These are phyloP conservation scores for Oreochromis aureus DNA, from an alignment of 2,113 vertebrate species.

Conservation along the genomic window DNA sequence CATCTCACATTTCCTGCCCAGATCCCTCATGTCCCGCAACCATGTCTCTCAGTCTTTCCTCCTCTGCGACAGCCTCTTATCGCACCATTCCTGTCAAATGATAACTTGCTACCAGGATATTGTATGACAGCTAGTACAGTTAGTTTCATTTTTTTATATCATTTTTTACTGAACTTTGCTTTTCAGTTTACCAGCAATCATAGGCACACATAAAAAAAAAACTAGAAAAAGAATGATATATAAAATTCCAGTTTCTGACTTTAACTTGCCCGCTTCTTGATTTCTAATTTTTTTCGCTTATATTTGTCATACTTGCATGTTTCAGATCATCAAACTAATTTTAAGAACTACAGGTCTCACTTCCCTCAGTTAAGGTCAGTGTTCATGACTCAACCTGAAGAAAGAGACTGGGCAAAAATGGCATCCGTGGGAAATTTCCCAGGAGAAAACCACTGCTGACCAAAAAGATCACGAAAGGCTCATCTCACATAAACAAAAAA, in stretches of 20 bases:
- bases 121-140: not conserved
- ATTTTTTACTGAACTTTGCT: not conserved
- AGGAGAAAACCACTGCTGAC: no score
- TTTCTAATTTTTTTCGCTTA: not conserved
- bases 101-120: not conserved
- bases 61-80: not conserved
- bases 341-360: not conserved
- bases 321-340: not conserved
- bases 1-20: conserved; percentile 16
- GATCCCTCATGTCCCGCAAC: not conserved
- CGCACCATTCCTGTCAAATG: not conserved
- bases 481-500: not conserved
- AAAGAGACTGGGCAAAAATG: no score
- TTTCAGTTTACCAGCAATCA: not conserved
- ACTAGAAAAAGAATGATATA: not conserved
- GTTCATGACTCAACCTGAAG: not conserved
- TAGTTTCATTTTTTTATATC: not conserved
- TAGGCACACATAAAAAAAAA: not conserved
- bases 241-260: not conserved
- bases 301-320: not conserved
- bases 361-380: not conserved
- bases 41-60: not conserved
- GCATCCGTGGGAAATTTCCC: no score
- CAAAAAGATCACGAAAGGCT: not conserved
- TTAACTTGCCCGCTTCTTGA: not conserved